Evolutionary conservation across 2,113 vertebrate species (phyloP).

Genomic region (Tetrao urogallus): DNA sequence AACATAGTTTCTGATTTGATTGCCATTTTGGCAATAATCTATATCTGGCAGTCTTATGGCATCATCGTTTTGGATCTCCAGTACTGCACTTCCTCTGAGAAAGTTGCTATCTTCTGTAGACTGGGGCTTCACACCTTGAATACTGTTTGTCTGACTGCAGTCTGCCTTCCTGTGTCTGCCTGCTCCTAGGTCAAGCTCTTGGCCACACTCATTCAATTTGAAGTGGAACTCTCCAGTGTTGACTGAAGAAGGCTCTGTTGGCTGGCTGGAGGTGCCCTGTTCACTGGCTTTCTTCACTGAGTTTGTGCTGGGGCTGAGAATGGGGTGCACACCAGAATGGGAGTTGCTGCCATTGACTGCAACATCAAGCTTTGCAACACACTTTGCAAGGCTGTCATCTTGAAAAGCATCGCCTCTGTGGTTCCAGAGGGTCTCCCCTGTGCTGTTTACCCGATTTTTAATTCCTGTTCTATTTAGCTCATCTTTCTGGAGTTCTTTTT

Average conservation of each 20-base stretch:
- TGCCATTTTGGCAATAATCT: constrained; percentile 12
- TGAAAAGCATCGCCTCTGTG: neutral
- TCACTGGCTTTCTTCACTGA: neutral
- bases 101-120: neutral
- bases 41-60: constrained; percentile 8
- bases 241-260: neutral
- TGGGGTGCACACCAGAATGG: neutral
- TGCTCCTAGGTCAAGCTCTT: neutral
- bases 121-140: neutral
- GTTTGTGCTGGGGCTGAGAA: neutral
- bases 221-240: neutral
- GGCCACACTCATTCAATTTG: neutral
- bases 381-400: neutral
- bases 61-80: neutral
- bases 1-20: neutral
- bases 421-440: neutral
- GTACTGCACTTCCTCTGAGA: neutral
- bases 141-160: neutral
- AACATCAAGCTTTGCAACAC: neutral
- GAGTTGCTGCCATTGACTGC: constrained; percentile 60
- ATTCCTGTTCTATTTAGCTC: neutral
- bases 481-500: constrained; percentile 22
- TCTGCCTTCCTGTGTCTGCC: neutral
- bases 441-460: neutral
- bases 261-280: neutral